Base-by-base conservation (phyloP, 2,113 vertebrate species). In the Catharus bicknelli region DNA sequence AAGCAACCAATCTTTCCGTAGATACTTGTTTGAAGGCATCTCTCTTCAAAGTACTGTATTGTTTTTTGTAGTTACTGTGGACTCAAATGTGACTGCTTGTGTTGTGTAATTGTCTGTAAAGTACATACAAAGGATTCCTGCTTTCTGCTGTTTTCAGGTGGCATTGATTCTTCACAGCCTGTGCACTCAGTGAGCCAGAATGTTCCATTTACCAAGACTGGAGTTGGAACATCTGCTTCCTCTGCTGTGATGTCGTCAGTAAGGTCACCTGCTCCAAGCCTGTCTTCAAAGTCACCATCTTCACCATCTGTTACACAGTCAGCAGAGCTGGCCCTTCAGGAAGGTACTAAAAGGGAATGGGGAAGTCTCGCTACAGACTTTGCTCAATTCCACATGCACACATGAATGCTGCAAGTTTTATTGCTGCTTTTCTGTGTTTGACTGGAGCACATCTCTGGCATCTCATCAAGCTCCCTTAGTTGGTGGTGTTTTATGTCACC, bases 331-430 rank as follows among this genome's bases (percentile, higher is more conserved):
- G 29, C 93, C 22, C 94, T 93, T 50, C 97, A 97, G 59, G 97
- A 97, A 98, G 98, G 98, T 98, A 98, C 79, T 90, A 23, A 91
- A 90, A 86, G 47, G 55, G 82, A 76, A 27, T 79, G 73, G 77
- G 77, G 62, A 64, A 26, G 16, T 73, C 88, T 20, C 9, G n/a
- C 21, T 50, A 30, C n/a, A 85, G 45, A 32, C 13, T 50, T 75
- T 32, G 9, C 40, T 51, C 32, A 55, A 29, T 81, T 73, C 59
- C 68, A 55, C 18, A 1, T 12, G 19, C 2, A 2, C 48, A 72
- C 42, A 1, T 26, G 36, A 72, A 30, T 75, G 61, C 51, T 81
- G 45, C 7, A 59, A 62, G 64, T 68, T 85, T 53, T 61, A 32
- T 19, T 90, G 54, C 36, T 42, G 36, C 36, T 54, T 27, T 86